Evolutionary conservation across 2,113 vertebrate species (phyloP).

Genomic region (Cavia aperea): DNA sequence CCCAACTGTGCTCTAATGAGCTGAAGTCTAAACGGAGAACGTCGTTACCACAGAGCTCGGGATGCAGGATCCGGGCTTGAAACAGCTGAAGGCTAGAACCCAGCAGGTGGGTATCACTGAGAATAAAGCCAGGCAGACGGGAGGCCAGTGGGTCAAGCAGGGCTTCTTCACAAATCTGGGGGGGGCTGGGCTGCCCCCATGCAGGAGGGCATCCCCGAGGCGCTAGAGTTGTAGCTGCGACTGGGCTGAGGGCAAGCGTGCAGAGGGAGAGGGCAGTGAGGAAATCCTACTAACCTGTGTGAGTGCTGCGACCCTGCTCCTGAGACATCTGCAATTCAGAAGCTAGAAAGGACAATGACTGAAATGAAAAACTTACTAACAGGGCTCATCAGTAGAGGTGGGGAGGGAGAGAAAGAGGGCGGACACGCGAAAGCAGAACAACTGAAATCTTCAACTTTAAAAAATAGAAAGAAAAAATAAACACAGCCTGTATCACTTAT

Average conservation of each 20-base stretch:
- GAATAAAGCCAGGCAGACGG: background rate
- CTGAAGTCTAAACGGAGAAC: background rate
- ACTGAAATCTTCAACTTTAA: background rate
- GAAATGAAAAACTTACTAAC: background rate
- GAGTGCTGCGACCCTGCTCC: background rate
- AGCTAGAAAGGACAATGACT: background rate
- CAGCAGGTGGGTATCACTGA: background rate
- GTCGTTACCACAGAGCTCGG: background rate
- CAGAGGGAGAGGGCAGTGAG: background rate
- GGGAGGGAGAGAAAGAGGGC: background rate
- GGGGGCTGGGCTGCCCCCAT: background rate
- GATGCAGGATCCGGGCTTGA: background rate
- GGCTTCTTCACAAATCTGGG: background rate
- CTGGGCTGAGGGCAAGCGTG: background rate
- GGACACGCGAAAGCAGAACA: background rate
- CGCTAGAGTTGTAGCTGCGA: background rate
- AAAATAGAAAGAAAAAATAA: background rate
- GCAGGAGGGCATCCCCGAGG: background rate
- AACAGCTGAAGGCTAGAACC: background rate
- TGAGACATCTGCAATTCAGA: background rate
- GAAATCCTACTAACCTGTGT: background rate
- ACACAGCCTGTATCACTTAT: background rate
- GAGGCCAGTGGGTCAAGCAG: background rate
- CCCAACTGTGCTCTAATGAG: background rate
- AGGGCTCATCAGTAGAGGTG: background rate